Evolutionary conservation across 2,113 vertebrate genomes (phyloP).

Genomic region (Phaetusa simplex): DNA sequence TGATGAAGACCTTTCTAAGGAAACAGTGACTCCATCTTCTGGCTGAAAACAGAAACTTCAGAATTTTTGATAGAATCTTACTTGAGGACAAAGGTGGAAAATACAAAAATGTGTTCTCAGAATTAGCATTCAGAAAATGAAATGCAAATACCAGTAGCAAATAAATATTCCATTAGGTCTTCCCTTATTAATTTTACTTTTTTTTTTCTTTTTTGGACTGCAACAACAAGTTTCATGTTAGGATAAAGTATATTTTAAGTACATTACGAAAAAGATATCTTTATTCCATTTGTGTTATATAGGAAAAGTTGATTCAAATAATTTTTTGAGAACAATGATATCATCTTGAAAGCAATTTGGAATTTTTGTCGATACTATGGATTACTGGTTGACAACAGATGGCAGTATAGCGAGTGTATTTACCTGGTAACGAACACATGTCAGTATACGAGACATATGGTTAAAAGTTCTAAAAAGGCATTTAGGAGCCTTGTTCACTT

Average conservation of each 20-base stretch:
- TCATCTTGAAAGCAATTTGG: background rate
- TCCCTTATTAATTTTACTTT: background rate
- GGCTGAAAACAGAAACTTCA: background rate
- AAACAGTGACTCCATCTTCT: background rate
- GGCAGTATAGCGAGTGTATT: background rate
- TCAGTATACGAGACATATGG: background rate
- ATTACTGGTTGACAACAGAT: background rate
- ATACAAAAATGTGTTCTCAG: background rate
- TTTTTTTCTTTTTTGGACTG: background rate
- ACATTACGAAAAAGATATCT: background rate
- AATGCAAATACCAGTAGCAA: background rate
- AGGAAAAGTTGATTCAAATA: background rate
- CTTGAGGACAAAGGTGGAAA: background rate
- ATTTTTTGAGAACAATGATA: background rate
- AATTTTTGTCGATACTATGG: background rate
- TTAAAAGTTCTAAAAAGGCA: background rate
- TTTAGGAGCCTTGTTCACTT: background rate
- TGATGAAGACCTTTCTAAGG: background rate
- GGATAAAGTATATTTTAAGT: background rate
- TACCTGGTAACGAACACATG: background rate
- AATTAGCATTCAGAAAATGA: background rate
- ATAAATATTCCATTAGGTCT: background rate
- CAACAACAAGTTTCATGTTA: background rate
- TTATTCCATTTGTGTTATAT: background rate
- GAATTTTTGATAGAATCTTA: background rate